phyloP scores from a whole-genome alignment of 2,888 invertebrate genomes.

The Lasioglossum villosulum region DNA sequence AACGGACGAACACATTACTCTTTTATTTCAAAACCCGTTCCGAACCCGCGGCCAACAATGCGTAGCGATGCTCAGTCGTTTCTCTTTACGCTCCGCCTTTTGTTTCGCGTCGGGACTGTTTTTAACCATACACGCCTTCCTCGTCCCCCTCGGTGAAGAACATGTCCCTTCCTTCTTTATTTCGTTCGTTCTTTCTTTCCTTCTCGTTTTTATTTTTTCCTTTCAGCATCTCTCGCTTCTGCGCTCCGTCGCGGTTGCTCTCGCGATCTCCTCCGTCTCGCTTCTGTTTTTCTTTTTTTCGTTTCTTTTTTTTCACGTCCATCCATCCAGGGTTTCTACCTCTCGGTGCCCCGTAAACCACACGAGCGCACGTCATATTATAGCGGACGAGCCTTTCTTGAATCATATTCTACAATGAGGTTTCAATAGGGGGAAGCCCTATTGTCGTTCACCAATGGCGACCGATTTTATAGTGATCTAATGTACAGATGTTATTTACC shows the following conservation, averaged over 20 bases:
- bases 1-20: slow-evolving; percentile 81
- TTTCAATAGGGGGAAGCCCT: slow-evolving; percentile 78
- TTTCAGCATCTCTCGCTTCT: neutral
- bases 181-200: slow-evolving; percentile 11
- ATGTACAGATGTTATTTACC: slow-evolving; percentile 84
- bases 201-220: slow-evolving; percentile 6
- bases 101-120: slow-evolving; percentile 81
- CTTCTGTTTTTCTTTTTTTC: slow-evolving; percentile 33
- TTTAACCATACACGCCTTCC: slow-evolving; percentile 73
- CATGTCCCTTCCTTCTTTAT: slow-evolving; percentile 46
- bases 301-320: slow-evolving; percentile 6
- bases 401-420: slow-evolving; percentile 80
- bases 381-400: slow-evolving; percentile 78
- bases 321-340: slow-evolving; percentile 50
- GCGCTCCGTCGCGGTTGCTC: slow-evolving; percentile 21
- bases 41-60: slow-evolving; percentile 76
- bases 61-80: slow-evolving; percentile 80
- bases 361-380: slow-evolving; percentile 65
- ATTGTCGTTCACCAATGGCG: slow-evolving; percentile 80
- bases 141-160: slow-evolving; percentile 44
- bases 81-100: slow-evolving; percentile 77
- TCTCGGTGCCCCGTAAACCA: slow-evolving; percentile 60
- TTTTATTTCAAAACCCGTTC: slow-evolving; percentile 79
- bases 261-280: slow-evolving; percentile 11
- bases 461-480: slow-evolving; percentile 83